Conservation (phyloP, 1,140 invertebrate species). For the Drosophila micromelanica region DNA sequence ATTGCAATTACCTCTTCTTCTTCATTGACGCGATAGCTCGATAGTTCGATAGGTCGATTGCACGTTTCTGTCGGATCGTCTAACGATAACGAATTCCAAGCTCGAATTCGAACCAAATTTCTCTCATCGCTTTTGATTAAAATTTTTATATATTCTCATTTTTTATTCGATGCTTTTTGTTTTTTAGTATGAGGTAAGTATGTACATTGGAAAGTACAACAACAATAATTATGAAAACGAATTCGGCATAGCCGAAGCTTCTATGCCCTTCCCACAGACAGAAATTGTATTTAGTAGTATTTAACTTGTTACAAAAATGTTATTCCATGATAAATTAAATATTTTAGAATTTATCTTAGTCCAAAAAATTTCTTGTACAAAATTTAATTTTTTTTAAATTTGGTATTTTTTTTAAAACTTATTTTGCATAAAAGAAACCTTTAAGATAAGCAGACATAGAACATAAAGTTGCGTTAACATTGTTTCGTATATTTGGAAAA, state of each 20-base stretch:
- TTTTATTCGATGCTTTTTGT: neutral
- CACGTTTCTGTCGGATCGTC: neutral
- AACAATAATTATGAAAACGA: constrained; percentile 32
- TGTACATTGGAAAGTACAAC: constrained; percentile 35
- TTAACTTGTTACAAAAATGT: neutral
- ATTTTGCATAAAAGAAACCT: no score
- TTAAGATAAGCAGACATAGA: neutral
- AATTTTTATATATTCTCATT: constrained; percentile 1
- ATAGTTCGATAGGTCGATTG: constrained; percentile 6
- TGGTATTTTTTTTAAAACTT: neutral
- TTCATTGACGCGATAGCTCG: constrained; percentile 15
- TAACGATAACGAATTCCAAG: constrained; percentile 18
- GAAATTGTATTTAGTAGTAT: constrained; percentile 1
- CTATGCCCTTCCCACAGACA: constrained; percentile 28
- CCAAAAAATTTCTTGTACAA: no score
- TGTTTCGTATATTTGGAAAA: constrained; percentile 10
- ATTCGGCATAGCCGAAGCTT: constrained; percentile 36
- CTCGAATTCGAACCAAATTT: constrained; percentile 19
- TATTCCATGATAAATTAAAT: neutral
- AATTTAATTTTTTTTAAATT: neutral
- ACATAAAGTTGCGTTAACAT: neutral
- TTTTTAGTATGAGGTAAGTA: constrained; percentile 7
- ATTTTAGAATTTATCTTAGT: neutral
- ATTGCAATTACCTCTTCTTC: constrained; percentile 40
- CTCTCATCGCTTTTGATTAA: constrained; percentile 1